A percentile compares a stretch with the other conserved stretches of the same genome.
phyloP scores from a whole-genome alignment of 2,113 vertebrate genomes.

The Laticauda colubrina region DNA sequence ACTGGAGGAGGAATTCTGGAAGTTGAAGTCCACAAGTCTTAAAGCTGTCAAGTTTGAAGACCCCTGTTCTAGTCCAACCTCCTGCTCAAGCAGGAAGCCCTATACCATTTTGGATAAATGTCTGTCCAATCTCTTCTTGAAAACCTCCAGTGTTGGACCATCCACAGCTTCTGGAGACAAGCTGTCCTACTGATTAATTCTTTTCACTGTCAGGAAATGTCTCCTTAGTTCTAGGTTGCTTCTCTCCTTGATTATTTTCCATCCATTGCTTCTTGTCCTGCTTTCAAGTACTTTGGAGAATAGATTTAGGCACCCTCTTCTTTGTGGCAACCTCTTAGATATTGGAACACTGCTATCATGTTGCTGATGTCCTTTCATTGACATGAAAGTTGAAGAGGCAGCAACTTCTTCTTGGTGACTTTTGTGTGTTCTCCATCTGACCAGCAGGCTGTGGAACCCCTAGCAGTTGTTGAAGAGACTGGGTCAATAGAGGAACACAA shows the following conservation, averaged over 20 bases:
- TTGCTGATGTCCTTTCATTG: background rate
- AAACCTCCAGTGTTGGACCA: too few species aligned
- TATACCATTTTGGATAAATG: too few species aligned
- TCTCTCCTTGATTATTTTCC: background rate
- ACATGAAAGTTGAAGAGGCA: background rate
- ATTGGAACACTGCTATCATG: background rate
- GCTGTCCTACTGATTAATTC: background rate
- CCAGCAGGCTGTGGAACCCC: fast-evolving
- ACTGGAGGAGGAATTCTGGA: too few species aligned
- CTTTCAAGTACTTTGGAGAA: background rate
- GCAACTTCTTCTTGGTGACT: background rate
- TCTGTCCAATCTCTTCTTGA: too few species aligned
- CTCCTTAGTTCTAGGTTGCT: background rate
- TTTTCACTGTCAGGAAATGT: background rate
- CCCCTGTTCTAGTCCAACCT: too few species aligned
- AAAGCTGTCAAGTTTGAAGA: too few species aligned
- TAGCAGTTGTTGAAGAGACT: background rate
- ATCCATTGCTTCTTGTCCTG: background rate
- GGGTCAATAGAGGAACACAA: conserved; percentile 34
- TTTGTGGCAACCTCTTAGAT: background rate
- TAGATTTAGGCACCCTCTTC: background rate
- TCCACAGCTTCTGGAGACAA: too few species aligned
- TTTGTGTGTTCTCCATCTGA: background rate
- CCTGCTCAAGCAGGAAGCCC: too few species aligned
- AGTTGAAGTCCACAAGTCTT: too few species aligned